Evolutionary conservation across 1,140 invertebrate genomes (phyloP), one percentile per base, ranked within the genome.

Genomic region (Musca domestica): DNA sequence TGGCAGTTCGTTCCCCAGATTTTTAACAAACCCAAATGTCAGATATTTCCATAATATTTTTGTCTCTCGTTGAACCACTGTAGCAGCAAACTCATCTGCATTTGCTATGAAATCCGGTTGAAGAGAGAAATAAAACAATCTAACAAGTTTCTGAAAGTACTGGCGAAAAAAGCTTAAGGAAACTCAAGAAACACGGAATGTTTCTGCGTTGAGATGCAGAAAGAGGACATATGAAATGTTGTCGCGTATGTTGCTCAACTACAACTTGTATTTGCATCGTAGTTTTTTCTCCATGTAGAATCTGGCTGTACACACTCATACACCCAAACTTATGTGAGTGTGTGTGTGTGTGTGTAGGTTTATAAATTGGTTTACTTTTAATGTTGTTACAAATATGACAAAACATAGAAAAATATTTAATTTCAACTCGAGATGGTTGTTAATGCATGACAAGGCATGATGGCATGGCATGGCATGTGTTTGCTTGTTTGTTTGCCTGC

Each of bases 351-450:
- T 30, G 27, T 41, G 34, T 41, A 41, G 4, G 34, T 41, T 41
- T 41, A 41, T 41, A 51, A 51, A 7, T 51, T 51, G 17, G 17
- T 51, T 51, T 51, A 19, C 20, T 51, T 19, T 51, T 51, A 51
- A 41, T 51, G 17, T 17, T 51, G 48, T 61, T 58, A 30, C 30
- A 61, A 61, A 61, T 61, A 30, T 61, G 56, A 20, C 56, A 61
- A 19, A 34, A 41, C 20, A 41, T 61, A 61, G 6, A 61, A n/a
- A 61, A 61, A 61, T 61, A 61, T 61, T 61, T 61, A 61, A 61
- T 61, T 61, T 61, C 30, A 61, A 61, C 15, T 61, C 41, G 15
- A 17, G 5, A 34, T 41, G 27, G 4, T 41, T 41, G 34, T 41
- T 41, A 41, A 41, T 41, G 10, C 34, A 41, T 46, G 10, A 2